phyloP scores from a whole-genome alignment of 37 sponge, comb jelly and placozoan species.

The Amphimedon queenslandica region DNA sequence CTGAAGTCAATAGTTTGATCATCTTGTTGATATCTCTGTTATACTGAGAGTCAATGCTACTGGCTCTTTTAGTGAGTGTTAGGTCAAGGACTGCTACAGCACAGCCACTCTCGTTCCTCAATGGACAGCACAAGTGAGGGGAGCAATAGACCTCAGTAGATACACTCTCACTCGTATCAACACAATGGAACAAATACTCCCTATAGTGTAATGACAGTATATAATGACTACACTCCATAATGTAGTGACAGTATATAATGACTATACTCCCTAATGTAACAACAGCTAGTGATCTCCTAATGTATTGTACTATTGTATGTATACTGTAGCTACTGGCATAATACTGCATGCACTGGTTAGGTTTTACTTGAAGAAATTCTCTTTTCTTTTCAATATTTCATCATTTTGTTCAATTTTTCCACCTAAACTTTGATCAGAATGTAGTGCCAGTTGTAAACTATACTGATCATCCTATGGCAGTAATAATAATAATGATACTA shows the following conservation, averaged over 20 bases:
- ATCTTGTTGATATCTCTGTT: conserved; percentile 46
- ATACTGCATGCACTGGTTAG: background rate
- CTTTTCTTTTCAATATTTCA: background rate
- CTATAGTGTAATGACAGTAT: conserved; percentile 6
- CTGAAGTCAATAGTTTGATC: conserved; percentile 51
- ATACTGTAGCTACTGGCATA: background rate
- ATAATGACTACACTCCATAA: background rate
- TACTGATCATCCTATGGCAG: background rate
- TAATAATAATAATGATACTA: too few species aligned
- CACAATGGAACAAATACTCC: conserved; percentile 77
- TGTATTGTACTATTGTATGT: conserved; percentile 3
- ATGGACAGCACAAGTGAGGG: conserved; percentile 48
- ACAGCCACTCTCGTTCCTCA: conserved; percentile 69
- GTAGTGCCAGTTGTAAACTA: background rate
- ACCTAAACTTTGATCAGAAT: background rate
- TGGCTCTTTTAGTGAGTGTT: background rate
- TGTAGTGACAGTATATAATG: background rate
- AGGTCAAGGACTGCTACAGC: conserved; percentile 79
- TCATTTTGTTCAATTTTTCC: background rate
- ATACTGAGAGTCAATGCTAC: conserved; percentile 17
- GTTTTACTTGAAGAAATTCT: conserved; percentile 47
- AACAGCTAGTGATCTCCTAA: background rate
- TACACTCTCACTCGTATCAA: conserved; percentile 54
- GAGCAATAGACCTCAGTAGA: conserved; percentile 54
- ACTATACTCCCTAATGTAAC: background rate